Evolutionary conservation across 2,888 invertebrate genomes (phyloP), one percentile per base, ranked within the genome.

Genomic region (Gisinianus flammeolus): DNA sequence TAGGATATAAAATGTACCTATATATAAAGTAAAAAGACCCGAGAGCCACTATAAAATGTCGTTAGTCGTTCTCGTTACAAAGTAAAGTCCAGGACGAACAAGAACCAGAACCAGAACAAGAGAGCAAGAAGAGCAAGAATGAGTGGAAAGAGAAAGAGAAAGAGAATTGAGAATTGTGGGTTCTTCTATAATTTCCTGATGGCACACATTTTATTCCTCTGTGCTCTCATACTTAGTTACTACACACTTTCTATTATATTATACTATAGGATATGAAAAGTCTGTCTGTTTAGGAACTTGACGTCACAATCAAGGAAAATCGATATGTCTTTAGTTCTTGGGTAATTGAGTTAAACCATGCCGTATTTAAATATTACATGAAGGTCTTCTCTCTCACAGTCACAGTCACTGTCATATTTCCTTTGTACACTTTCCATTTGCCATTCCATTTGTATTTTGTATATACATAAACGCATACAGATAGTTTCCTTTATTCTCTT

Each of bases 311-410:
- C n/a, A n/a, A n/a, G 19, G 19, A n/a, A 54, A 54, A 54, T 54
- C 54, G 54, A 54, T 54, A 54, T 54, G 8, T 44, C 6, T 44
- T 10, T 44, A 44, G 44, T 44, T 44, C 44, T 54, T 19, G 54
- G n/a, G 54, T 54, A 54, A 54, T 54, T 54, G 16, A n/a, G 54
- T 54, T 54, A 16, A 54, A 54, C 54, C 16, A 54, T n/a, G 54
- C 16, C 54, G 54, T 54, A 54, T 54, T 54, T 54, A 54, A 54
- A 54, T 54, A 54, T 54, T 54, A 54, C 54, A 54, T 54, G 54
- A 54, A 54, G n/a, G n/a, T n/a, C n/a, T n/a, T n/a, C n/a, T n/a
- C n/a, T n/a, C n/a, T n/a, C n/a, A n/a, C n/a, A n/a, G n/a, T n/a
- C n/a, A n/a, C n/a, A n/a, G n/a, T n/a, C n/a, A n/a, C 54, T 54